These are phyloP conservation scores for Pararge aegeria DNA, from an alignment of 1,140 invertebrate species.

Conservation along the genomic window DNA sequence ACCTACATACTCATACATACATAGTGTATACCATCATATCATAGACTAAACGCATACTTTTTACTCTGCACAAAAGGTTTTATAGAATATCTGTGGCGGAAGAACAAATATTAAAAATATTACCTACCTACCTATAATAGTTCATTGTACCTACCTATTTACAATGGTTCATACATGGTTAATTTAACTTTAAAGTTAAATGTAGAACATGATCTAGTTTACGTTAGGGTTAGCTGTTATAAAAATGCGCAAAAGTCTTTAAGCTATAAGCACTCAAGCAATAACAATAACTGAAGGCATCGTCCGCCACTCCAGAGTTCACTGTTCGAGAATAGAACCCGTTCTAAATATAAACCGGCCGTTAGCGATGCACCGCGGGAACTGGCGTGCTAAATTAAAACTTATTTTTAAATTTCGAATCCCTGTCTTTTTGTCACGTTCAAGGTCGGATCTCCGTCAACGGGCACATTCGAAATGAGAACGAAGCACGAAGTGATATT, in stretches of 20 bases:
- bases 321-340: slow-evolving; percentile 70
- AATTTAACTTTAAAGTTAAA: no score
- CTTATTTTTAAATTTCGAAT: slow-evolving; percentile 66
- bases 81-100: no score
- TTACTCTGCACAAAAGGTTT: no score
- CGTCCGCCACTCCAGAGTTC: slow-evolving; percentile 57
- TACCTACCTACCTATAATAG: no score
- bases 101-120: no score
- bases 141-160: no score
- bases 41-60: no score
- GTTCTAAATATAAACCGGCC: slow-evolving; percentile 74
- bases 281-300: slow-evolving; percentile 68
- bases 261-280: slow-evolving; percentile 36
- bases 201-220: no score
- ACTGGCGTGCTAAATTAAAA: slow-evolving; percentile 58
- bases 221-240: not conserved
- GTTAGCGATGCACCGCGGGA: slow-evolving; percentile 70
- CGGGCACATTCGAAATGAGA: slow-evolving; percentile 41
- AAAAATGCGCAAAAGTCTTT: not conserved
- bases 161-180: no score
- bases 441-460: slow-evolving; percentile 66
- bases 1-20: no score
- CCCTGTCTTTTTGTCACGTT: slow-evolving; percentile 68
- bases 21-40: no score
- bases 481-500: slow-evolving; percentile 25